Base-by-base conservation (phyloP, 2,888 invertebrate species). In the Elmis aenea region DNA sequence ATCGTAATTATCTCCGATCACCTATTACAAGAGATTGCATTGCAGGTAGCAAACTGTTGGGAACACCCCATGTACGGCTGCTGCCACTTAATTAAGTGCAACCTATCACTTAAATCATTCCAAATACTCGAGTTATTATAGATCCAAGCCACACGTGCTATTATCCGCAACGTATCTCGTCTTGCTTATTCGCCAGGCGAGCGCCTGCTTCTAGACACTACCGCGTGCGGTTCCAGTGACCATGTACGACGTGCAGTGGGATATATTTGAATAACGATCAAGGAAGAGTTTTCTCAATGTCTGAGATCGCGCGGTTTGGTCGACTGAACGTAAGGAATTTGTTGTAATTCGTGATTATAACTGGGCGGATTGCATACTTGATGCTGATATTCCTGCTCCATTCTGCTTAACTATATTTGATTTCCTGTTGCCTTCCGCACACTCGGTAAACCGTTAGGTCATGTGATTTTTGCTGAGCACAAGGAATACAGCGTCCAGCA, bases 321-420 rank as follows among this genome's bases (percentile, higher is more conserved):
- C 58, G 58, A 60, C 42, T 59, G 61, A 53, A 48, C 52, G 46
- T 37, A 44, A 48, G 61, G 61, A 59, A 61, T 61, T 57, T 52
- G 58, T 55, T 52, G 55, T 54, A 55, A 56, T 59, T 60, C 61
- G 59, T 61, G 61, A 61, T 61, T 59, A 57, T 51, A 57, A 58
- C 58, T 60, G 60, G 60, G 61, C 60, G 61, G 52, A 59, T 55
- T 54, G 52, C 54, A 51, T 54, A 52, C 51, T 51, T 35, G n/a
- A n/a, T n/a, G n/a, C n/a, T n/a, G n/a, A n/a, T n/a, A n/a, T 12
- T 13, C 26, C 20, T 33, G 33, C 25, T 33, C n/a, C n/a, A n/a
- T n/a, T n/a, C n/a, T n/a, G n/a, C n/a, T n/a, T n/a, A n/a, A n/a
- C n/a, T n/a, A n/a, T n/a, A n/a, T n/a, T n/a, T n/a, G n/a, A n/a